phyloP scores from a whole-genome alignment of 2,888 invertebrate genomes.

The Andrena bicolor region DNA sequence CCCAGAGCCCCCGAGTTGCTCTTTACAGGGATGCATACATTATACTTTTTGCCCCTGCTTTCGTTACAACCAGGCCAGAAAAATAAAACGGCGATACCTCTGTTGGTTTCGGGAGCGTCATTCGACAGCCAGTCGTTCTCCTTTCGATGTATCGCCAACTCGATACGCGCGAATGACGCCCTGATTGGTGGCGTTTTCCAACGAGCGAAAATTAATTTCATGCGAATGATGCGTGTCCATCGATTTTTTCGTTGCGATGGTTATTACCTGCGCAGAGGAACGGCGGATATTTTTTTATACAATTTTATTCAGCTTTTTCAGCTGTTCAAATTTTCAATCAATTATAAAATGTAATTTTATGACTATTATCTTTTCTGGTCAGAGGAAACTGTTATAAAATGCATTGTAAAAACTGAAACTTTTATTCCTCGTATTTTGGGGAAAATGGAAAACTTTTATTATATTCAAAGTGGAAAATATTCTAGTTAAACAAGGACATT shows the following conservation, averaged over 20 bases:
- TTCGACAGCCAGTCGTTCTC: conserved; percentile 13
- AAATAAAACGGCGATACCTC: conserved; percentile 18
- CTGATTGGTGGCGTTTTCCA: conserved; percentile 15
- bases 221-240: background rate
- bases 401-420: too few relatives aligned
- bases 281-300: background rate
- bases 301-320: too few relatives aligned
- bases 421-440: too few relatives aligned
- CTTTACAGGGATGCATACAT: conserved; percentile 56
- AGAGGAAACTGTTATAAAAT: too few relatives aligned
- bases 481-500: too few relatives aligned
- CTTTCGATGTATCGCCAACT: background rate
- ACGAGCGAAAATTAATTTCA: conserved; percentile 16
- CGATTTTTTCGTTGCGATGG: background rate
- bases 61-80: conserved; percentile 22
- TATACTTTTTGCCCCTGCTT: conserved; percentile 53
- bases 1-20: conserved; percentile 21
- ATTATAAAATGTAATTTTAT: too few relatives aligned
- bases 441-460: too few relatives aligned
- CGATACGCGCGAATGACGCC: conserved; percentile 4
- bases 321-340: too few relatives aligned
- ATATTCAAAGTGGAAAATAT: too few relatives aligned
- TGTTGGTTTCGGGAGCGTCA: conserved; percentile 8
- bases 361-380: too few relatives aligned
- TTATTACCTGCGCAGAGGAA: background rate